Evolutionary conservation across 2,797 vertebrate species (phyloP).

Genomic region (Brachyrhaphis roseni): DNA sequence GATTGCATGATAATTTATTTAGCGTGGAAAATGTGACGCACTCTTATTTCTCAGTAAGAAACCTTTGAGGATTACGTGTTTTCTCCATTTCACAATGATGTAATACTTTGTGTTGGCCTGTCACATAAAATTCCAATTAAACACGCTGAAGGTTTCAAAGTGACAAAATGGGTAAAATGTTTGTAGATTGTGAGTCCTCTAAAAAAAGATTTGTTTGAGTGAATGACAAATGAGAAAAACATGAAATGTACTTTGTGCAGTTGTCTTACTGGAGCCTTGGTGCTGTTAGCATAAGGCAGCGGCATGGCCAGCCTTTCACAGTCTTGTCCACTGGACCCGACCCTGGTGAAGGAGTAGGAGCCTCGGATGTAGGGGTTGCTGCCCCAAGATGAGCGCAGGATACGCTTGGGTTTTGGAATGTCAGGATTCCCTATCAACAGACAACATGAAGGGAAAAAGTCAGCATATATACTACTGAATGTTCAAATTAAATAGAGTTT

Average conservation of each 20-base stretch:
- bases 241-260: not conserved
- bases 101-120: not conserved
- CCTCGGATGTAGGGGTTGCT: constrained; percentile 93
- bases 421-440: constrained; percentile 89
- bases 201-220: not conserved
- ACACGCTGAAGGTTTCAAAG: not conserved
- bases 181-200: not conserved
- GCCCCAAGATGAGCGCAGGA: constrained; percentile 97
- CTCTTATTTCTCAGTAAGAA: not conserved
- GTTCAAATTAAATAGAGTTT: not conserved
- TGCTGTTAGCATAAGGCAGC: constrained; percentile 93
- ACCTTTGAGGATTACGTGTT: not conserved
- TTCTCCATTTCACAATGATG: not conserved
- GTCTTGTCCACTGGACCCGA: constrained; percentile 94
- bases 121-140: not conserved
- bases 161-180: not conserved
- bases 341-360: constrained; percentile 97
- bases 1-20: not conserved
- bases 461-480: not conserved
- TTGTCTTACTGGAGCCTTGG: constrained; percentile 89
- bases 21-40: not conserved
- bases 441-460: not conserved
- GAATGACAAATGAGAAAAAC: not conserved
- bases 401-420: constrained; percentile 96
- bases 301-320: constrained; percentile 94